These are phyloP conservation scores for Syrphus vitripennis DNA, from an alignment of 2,888 invertebrate genomes.

Conservation along the genomic window DNA sequence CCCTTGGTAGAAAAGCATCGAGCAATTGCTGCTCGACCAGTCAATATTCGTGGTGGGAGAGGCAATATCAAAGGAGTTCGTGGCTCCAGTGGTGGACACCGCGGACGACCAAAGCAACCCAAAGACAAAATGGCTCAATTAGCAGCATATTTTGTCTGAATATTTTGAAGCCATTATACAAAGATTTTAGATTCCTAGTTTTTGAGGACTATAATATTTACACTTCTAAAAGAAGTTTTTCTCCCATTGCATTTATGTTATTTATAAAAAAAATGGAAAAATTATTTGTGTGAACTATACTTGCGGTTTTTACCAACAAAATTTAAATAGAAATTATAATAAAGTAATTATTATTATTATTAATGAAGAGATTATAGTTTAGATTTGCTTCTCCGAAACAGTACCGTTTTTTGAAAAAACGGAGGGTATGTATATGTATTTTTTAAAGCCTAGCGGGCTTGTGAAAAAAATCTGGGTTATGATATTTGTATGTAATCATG, in stretches of 20 bases:
- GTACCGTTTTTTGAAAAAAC: too few species aligned
- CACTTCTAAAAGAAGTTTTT: background rate
- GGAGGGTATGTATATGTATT: too few species aligned
- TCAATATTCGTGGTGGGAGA: constrained; percentile 81
- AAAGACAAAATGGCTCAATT: constrained; percentile 96
- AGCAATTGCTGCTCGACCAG: constrained; percentile 83
- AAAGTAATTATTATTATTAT: constrained; percentile 24
- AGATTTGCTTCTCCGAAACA: too few species aligned
- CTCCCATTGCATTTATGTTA: constrained; percentile 38
- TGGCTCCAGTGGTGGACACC: constrained; percentile 76
- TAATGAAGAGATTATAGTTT: too few species aligned
- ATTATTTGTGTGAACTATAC: constrained; percentile 1
- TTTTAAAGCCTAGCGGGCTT: too few species aligned
- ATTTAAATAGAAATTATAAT: constrained; percentile 5
- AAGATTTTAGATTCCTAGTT: background rate
- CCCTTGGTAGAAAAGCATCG: constrained; percentile 87
- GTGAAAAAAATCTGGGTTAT: too few species aligned
- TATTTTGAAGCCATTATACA: background rate
- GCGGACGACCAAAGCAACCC: constrained; percentile 85
- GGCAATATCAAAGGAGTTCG: constrained; percentile 82
- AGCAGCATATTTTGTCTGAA: constrained; percentile 94
- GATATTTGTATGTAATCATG: too few species aligned
- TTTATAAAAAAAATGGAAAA: constrained; percentile 18
- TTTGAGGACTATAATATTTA: background rate
- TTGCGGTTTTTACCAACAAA: constrained; percentile 24